Evolutionary conservation across 2,888 invertebrate species (phyloP), one percentile per base, ranked within the genome.

Genomic region (Chelonus formosanus): DNA sequence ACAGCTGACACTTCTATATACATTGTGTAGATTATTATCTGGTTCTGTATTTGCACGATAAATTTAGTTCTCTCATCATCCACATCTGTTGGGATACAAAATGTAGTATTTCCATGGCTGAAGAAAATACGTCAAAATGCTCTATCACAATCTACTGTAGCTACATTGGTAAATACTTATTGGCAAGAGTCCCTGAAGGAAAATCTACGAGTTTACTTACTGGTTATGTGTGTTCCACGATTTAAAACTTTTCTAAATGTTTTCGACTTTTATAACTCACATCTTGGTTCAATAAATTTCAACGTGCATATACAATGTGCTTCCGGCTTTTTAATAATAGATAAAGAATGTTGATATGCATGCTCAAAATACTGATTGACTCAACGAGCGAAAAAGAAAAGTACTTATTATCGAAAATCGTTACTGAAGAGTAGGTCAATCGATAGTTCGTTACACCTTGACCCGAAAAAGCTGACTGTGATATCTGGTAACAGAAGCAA

Each of bases 381-480:
- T 7, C 31, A n/a, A 44, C 31, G 20, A 10, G 4, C 8, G 8
- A 56, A 43, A 43, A 56, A 56, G 31, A 43, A 40, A n/a, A 6
- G 4, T 54, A 7, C 35, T 54, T 44, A 34, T 58, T 58, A 58
- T 58, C 47, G 47, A 58, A 34, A 36, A 59, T 59, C 36, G 36
- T 59, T 59, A 59, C 50, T 50, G 20, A 36, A 48, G 5, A 50
- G 50, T 59, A 59, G 48, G 48, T 50, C 59, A 34, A n/a, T 71
- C 70, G 68, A 71, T 70, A 71, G 47, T 67, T 59, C 65, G 67
- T 32, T 45, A 67, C 65, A 69, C 76, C 76, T 77, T 78, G 76
- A 78, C 76, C 75, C 71, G 67, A 73, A 75, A 74, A 68, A 74
- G 74, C 64, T 69, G 47, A 57, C 64, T 66, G 66, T 20, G 20